Evolutionary conservation across 2,888 invertebrate species (phyloP).

Genomic region (Cristatella mucedo): DNA sequence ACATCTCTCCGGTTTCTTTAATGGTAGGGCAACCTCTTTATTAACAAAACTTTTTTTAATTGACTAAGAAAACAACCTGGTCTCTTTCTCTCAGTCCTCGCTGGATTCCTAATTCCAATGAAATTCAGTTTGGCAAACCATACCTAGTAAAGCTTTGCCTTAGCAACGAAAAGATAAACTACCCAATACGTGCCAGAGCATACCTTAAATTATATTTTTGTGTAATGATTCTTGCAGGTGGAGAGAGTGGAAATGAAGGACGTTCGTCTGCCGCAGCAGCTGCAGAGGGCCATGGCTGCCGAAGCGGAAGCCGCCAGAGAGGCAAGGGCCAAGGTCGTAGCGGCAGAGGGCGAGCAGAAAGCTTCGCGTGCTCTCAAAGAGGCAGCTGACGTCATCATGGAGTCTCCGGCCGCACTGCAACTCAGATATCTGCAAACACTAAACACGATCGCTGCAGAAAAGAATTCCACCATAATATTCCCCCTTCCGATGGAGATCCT

Average conservation of each 20-base stretch:
- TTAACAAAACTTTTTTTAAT: no score
- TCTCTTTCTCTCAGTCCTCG: no score
- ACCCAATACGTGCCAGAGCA: no score
- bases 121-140: no score
- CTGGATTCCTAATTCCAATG: no score
- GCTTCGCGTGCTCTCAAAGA: conserved; percentile 78
- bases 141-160: no score
- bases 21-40: no score
- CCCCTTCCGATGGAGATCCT: conserved; percentile 58
- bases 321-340: conserved; percentile 46
- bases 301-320: conserved; percentile 26
- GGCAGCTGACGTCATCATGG: conserved; percentile 82
- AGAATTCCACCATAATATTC: conserved; percentile 91
- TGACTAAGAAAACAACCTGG: no score
- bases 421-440: conserved; percentile 79
- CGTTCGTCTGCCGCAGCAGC: conserved; percentile 22
- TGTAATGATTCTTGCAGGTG: conserved; percentile 41
- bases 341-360: conserved; percentile 86
- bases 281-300: conserved; percentile 26
- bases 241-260: conserved; percentile 76
- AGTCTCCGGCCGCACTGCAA: conserved; percentile 79
- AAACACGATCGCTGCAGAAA: conserved; percentile 87
- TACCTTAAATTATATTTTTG: no score
- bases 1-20: no score
- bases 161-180: no score